phyloP scores from a whole-genome alignment of 2,113 vertebrate species.

The Neodontobutis hainanensis region DNA sequence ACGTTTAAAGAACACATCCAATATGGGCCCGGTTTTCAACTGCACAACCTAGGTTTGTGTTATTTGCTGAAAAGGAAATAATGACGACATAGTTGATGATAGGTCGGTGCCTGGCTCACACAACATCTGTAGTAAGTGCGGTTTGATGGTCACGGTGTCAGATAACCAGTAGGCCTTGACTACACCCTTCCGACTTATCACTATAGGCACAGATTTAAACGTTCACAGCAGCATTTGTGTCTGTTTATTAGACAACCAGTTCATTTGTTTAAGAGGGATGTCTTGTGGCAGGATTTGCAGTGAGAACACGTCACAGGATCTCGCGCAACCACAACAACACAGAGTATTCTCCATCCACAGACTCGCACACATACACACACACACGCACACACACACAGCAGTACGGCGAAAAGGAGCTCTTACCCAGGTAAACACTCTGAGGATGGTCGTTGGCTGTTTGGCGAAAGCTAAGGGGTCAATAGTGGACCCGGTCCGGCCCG shows the following conservation, averaged over 20 bases:
- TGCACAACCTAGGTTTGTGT: neutral
- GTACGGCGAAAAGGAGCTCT: conserved; percentile 60
- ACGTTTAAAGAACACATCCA: neutral
- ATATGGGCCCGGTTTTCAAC: conserved; percentile 8
- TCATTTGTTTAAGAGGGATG: conserved; percentile 21
- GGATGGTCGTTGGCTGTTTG: conserved; percentile 90
- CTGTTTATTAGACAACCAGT: neutral
- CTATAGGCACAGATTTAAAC: neutral
- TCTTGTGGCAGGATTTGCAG: conserved; percentile 35
- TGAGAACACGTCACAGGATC: conserved; percentile 54
- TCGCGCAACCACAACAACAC: conserved; percentile 50
- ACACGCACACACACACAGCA: conserved; percentile 6
- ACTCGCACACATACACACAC: conserved; percentile 4
- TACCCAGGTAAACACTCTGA: conserved; percentile 89
- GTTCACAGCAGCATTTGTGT: neutral
- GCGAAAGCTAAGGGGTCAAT: conserved; percentile 88
- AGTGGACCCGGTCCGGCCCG: conserved; percentile 85
- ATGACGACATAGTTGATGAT: neutral
- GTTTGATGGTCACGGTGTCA: conserved; percentile 28
- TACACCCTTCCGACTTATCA: conserved; percentile 48
- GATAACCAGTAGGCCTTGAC: conserved; percentile 52
- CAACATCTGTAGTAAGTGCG: conserved; percentile 36
- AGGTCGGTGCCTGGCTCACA: neutral
- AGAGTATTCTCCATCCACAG: conserved; percentile 5
- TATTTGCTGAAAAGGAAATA: neutral